These are phyloP conservation scores for Cettia cetti DNA, from an alignment of 2,113 vertebrate species.

Conservation along the genomic window DNA sequence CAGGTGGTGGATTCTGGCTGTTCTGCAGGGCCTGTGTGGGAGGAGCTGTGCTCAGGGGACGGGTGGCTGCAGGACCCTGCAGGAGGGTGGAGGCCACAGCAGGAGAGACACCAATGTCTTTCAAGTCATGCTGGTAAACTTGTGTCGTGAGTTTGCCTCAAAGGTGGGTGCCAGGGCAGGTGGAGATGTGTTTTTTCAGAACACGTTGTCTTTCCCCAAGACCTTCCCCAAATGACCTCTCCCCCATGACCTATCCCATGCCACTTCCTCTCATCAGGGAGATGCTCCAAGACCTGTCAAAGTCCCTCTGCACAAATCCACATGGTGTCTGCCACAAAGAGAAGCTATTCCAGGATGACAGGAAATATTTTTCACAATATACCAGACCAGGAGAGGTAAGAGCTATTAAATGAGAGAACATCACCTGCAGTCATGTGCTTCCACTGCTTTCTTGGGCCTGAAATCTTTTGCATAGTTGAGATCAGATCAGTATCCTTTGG, in stretches of 20 bases:
- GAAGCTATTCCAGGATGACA: too few relatives aligned
- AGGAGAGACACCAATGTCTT: not conserved
- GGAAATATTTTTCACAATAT: not conserved
- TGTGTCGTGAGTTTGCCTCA: not conserved
- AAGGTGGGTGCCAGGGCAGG: not conserved
- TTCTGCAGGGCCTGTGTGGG: not conserved
- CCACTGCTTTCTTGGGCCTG: not conserved
- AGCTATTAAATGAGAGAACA: not conserved
- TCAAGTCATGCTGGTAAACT: not conserved
- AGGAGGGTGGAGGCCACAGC: fast-evolving
- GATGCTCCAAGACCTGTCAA: not conserved
- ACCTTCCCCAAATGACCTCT: not conserved
- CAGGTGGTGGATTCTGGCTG: not conserved
- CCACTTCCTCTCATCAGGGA: not conserved
- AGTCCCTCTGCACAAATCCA: not conserved
- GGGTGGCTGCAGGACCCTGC: not conserved
- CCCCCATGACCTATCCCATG: fast-evolving
- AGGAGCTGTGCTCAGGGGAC: not conserved
- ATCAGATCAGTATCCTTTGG: not conserved
- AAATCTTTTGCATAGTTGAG: not conserved
- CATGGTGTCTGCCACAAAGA: fast-evolving
- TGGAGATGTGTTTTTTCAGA: not conserved
- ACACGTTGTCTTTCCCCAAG: not conserved
- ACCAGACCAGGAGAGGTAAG: not conserved
- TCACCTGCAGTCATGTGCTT: not conserved